A percentile compares a stretch with the other conserved stretches of the same genome.
These are phyloP conservation scores for Hydrotaea cyrtoneurina DNA, from an alignment of 2,888 invertebrate species.

Conservation along the genomic window DNA sequence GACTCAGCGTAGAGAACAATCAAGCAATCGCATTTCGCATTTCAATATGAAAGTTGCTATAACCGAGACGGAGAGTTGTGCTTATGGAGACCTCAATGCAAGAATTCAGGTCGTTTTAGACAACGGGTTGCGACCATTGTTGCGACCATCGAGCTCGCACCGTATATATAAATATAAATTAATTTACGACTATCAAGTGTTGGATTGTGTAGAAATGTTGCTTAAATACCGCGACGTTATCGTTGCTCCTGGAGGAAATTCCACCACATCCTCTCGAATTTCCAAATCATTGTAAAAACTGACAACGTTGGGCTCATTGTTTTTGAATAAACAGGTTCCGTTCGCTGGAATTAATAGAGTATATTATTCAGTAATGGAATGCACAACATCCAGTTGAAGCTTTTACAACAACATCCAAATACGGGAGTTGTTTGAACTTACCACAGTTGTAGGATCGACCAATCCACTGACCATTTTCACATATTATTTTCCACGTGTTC, in stretches of 20 bases:
- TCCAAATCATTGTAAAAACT: constrained; percentile 91
- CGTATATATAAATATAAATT: no score
- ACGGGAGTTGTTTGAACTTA: constrained; percentile 77
- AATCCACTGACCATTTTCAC: constrained; percentile 92
- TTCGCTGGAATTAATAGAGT: constrained; percentile 81
- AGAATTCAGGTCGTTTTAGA: no score
- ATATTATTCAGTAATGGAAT: neutral
- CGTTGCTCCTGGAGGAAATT: constrained; percentile 88
- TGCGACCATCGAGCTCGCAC: no score
- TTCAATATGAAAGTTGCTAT: no score
- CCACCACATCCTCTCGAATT: constrained; percentile 88
- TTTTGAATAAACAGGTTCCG: constrained; percentile 88
- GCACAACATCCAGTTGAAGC: neutral
- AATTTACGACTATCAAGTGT: neutral
- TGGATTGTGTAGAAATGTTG: neutral
- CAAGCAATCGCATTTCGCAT: no score
- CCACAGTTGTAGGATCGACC: constrained; percentile 91
- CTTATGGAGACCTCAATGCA: no score
- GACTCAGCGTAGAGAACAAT: no score
- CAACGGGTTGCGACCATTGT: no score
- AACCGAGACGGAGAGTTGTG: no score
- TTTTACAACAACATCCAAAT: neutral
- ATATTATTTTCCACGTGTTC: constrained; percentile 91
- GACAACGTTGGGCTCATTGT: constrained; percentile 89
- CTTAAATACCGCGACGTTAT: constrained; percentile 84